Conservation (phyloP, 2,888 invertebrate genomes). For the Pseudococcus longispinus region DNA sequence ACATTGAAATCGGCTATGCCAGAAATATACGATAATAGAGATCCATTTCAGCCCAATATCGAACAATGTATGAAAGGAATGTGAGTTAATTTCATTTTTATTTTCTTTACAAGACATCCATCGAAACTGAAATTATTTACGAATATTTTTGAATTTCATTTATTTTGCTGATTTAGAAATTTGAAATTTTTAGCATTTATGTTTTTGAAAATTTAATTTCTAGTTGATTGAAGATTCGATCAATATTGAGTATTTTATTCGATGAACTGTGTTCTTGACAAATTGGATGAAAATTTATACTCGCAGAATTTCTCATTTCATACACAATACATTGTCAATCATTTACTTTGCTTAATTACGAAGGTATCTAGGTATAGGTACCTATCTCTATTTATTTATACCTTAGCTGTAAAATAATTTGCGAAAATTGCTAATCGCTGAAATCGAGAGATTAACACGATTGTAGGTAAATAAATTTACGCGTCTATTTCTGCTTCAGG, state of each 20-base stretch:
- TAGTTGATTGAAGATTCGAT: no score
- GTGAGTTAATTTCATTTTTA: conserved; percentile 66
- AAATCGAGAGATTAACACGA: neutral
- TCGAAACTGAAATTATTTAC: no score
- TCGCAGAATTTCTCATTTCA: neutral
- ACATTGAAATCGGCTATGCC: conserved; percentile 84
- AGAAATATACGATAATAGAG: conserved; percentile 81
- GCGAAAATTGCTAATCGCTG: neutral
- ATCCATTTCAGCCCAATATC: conserved; percentile 76
- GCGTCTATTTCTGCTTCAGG: conserved; percentile 56
- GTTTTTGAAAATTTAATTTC: no score
- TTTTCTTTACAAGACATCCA: neutral
- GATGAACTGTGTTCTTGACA: no score
- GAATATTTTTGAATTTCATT: no score
- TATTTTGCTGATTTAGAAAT: no score
- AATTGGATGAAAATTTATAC: neutral
- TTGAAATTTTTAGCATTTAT: neutral
- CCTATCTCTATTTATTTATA: neutral
- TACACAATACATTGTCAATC: neutral
- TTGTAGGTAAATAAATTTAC: neutral
- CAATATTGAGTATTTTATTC: no score
- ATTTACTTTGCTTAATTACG: neutral
- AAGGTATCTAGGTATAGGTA: neutral
- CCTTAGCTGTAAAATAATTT: neutral
- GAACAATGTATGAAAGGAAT: conserved; percentile 72